Conservation (phyloP, 2,113 vertebrate species). For the Syrmaticus mikado region DNA sequence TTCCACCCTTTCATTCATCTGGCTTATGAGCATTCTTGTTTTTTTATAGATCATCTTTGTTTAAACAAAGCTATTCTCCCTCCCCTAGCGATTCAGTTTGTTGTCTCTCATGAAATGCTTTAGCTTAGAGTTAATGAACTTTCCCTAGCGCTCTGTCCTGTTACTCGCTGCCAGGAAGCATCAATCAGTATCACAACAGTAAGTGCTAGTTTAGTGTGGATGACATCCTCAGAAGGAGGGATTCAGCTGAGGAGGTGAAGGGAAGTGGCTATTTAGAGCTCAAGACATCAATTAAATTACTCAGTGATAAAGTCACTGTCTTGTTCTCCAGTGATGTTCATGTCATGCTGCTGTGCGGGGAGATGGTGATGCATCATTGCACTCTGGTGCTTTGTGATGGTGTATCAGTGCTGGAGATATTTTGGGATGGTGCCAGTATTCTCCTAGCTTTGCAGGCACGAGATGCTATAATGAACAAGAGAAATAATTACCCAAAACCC, state of each 20-base stretch:
- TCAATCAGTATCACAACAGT: conserved; percentile 48
- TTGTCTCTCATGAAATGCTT: conserved; percentile 10
- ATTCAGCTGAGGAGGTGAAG: conserved; percentile 50
- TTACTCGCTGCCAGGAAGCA: conserved; percentile 40
- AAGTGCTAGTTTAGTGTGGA: conserved; percentile 40
- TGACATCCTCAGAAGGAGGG: conserved; percentile 32
- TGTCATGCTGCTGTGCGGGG: conserved; percentile 40
- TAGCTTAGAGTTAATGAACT: conserved; percentile 56
- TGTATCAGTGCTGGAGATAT: not conserved
- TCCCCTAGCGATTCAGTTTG: not conserved
- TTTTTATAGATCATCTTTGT: conserved; percentile 6
- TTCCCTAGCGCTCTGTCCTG: conserved; percentile 11
- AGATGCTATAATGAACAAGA: conserved; percentile 18
- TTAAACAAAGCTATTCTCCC: conserved; percentile 21
- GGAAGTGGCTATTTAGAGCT: conserved; percentile 54
- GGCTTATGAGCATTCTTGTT: conserved; percentile 8
- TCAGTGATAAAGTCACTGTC: conserved; percentile 47
- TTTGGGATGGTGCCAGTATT: conserved; percentile 43
- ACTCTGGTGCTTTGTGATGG: conserved; percentile 21
- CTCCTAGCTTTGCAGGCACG: not conserved
- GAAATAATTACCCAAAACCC: conserved; percentile 31
- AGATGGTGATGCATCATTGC: conserved; percentile 34
- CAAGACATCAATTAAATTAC: conserved; percentile 51
- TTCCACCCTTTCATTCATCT: not conserved
- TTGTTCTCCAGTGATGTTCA: conserved; percentile 26